A percentile compares a stretch with the other conserved stretches of the same genome.
Evolutionary conservation across 2,113 vertebrate species (phyloP).

Genomic region (Apeltes quadracus): DNA sequence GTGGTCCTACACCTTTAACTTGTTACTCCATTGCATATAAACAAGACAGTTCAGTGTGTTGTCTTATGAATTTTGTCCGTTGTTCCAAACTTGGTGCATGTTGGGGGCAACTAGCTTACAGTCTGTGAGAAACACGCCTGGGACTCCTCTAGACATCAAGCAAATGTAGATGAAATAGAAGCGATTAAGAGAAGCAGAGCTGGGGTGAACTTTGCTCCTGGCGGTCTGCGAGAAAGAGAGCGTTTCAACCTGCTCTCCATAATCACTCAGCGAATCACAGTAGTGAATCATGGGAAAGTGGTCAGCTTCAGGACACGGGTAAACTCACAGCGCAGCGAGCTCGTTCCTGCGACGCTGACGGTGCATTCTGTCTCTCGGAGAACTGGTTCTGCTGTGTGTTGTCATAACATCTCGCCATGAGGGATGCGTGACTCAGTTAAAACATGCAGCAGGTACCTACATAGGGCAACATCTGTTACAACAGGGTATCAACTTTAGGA

Average conservation of each 20-base stretch:
- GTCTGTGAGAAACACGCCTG: no score
- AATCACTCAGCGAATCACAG: neutral
- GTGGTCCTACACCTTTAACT: neutral
- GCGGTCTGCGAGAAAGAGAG: conserved; percentile 8
- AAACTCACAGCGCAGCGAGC: neutral
- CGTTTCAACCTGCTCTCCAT: neutral
- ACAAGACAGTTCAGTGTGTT: neutral
- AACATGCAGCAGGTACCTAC: conserved; percentile 32
- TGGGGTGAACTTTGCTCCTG: conserved; percentile 9
- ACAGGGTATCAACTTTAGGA: conserved; percentile 26
- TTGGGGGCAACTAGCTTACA: neutral
- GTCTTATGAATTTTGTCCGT: neutral
- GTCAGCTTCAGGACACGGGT: conserved; percentile 59
- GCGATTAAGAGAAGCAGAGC: conserved; percentile 28
- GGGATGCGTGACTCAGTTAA: conserved; percentile 56
- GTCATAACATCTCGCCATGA: conserved; percentile 58
- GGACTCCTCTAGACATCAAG: no score
- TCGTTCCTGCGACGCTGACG: conserved; percentile 43
- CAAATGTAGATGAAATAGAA: neutral
- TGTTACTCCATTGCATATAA: neutral
- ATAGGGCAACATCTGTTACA: conserved; percentile 41
- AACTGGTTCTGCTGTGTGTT: conserved; percentile 62
- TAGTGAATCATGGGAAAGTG: neutral
- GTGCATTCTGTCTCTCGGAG: conserved; percentile 33
- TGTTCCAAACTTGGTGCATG: neutral